A percentile compares a stretch with the other conserved stretches of the same genome.
phyloP scores from a whole-genome alignment of 2,797 vertebrate genomes.

The Danio aesculapii region DNA sequence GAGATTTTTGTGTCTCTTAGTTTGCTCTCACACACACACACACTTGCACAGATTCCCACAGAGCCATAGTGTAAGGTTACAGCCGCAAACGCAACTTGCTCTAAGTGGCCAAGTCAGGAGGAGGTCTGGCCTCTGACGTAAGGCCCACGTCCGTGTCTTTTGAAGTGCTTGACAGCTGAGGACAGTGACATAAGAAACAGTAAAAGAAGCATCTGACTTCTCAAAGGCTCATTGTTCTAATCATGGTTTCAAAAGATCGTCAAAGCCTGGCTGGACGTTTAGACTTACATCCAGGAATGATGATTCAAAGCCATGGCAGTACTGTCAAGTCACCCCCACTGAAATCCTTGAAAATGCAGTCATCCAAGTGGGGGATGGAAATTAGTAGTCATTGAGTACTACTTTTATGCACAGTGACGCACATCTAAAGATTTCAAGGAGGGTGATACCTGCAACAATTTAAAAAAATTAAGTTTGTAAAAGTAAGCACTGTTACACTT shows the following conservation, averaged over 20 bases:
- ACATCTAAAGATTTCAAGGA: neutral
- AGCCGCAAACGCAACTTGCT: constrained; percentile 53
- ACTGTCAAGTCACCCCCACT: neutral
- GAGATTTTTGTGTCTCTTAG: constrained; percentile 70
- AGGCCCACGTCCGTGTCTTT: constrained; percentile 58
- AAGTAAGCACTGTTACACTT: no score
- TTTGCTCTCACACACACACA: constrained; percentile 29
- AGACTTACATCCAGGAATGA: constrained; percentile 2
- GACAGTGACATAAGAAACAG: constrained; percentile 55
- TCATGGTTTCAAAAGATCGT: constrained; percentile 34
- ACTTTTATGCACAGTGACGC: neutral
- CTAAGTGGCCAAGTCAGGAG: constrained; percentile 57
- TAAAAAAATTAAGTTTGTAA: neutral
- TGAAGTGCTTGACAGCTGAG: constrained; percentile 51
- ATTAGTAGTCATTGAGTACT: neutral
- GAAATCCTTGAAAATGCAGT: constrained; percentile 1
- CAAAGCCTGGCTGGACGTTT: constrained; percentile 31
- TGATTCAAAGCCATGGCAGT: constrained; percentile 6
- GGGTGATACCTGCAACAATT: no score
- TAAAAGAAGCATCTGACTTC: constrained; percentile 48
- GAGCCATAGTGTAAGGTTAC: constrained; percentile 57
- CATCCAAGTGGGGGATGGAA: neutral
- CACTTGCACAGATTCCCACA: constrained; percentile 49
- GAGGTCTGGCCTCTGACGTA: constrained; percentile 64
- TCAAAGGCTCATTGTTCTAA: constrained; percentile 53